Conservation (phyloP, 1,140 invertebrate species). For the Lasaia peninsularis region DNA sequence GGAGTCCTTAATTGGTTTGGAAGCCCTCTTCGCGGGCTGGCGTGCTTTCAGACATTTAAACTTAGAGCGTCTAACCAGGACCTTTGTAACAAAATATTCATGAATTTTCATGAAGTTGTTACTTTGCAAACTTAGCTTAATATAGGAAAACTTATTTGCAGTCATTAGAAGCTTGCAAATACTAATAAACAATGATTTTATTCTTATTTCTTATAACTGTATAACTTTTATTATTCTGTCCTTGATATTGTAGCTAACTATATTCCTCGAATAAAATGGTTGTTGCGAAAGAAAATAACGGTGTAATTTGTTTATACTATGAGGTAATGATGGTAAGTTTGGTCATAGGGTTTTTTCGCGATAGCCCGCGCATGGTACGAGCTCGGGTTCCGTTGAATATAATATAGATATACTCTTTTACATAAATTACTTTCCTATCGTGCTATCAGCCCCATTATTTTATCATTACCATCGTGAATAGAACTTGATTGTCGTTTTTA, state of each 20-base stretch:
- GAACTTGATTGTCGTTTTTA: conserved; percentile 7
- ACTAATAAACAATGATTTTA: neutral
- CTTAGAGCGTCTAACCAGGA: conserved; percentile 68
- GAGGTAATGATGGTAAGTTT: conserved; percentile 49
- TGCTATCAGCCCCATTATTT: conserved; percentile 72
- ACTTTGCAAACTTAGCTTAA: conserved; percentile 20
- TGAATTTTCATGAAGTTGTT: conserved; percentile 58
- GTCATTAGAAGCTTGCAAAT: neutral
- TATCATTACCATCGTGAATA: conserved; percentile 59
- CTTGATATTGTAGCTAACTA: neutral
- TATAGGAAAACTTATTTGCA: neutral
- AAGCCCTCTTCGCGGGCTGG: conserved; percentile 69
- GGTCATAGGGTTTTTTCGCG: conserved; percentile 65
- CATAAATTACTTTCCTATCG: conserved; percentile 74
- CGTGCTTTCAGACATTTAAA: conserved; percentile 64
- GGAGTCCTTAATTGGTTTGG: conserved; percentile 73
- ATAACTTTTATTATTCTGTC: neutral
- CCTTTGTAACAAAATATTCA: conserved; percentile 66
- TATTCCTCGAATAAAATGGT: conserved; percentile 17
- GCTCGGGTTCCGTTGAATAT: conserved; percentile 45
- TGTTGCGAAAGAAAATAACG: conserved; percentile 42
- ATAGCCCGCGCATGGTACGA: conserved; percentile 58
- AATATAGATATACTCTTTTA: conserved; percentile 57
- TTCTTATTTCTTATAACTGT: neutral
- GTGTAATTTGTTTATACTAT: conserved; percentile 42